Base-by-base conservation (phyloP, 2,113 vertebrate species). In the Spheniscus mendiculus region DNA sequence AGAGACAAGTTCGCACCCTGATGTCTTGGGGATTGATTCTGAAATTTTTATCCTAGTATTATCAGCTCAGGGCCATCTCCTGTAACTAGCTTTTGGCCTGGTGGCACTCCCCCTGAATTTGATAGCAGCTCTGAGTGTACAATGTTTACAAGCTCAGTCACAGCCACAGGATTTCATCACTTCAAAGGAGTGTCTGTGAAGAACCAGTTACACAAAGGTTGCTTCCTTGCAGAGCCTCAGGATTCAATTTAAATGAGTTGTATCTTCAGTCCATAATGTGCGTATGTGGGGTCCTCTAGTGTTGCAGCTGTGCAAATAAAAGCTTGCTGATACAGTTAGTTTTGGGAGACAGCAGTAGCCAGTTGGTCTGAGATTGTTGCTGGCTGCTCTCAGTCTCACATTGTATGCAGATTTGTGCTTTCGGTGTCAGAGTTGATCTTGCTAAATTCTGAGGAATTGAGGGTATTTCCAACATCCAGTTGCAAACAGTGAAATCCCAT, bases 241-340 rank as follows among this genome's bases (percentile, higher is more conserved):
- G 52, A 69, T 84, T 76, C 45, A n/a, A 2, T 81, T 89, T n/a
- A 34, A 90, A 40, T 88, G 4, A 18, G 25, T 62, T 70, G 5
- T 23, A n/a, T 63, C 38, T 80, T 69, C 72, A 50, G 65, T 45
- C 73, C 32, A 14, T 45, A 66, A 21, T 10, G 6, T 49, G 83
- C 0, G 2, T 53, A 5, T 77, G 45, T n/a, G 89, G 62, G 70
- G 94, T 95, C 97, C 96, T 80, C 96, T 97, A 95, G 94, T 93
- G 95, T 96, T 80, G 49, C 34, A 94, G 45, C 74, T 82, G 65
- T 87, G 91, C 84, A 87, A 94, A 89, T 56, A 72, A 79, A 89
- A 94, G 59, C 73, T 89, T 83, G 56, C 61, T 72, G 40, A 17
- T 82, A 21, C 16, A 23, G 30, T 65, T 17, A 36, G 52, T 52